phyloP scores from a whole-genome alignment of 2,797 vertebrate genomes.

The Trematomus bernacchii region DNA sequence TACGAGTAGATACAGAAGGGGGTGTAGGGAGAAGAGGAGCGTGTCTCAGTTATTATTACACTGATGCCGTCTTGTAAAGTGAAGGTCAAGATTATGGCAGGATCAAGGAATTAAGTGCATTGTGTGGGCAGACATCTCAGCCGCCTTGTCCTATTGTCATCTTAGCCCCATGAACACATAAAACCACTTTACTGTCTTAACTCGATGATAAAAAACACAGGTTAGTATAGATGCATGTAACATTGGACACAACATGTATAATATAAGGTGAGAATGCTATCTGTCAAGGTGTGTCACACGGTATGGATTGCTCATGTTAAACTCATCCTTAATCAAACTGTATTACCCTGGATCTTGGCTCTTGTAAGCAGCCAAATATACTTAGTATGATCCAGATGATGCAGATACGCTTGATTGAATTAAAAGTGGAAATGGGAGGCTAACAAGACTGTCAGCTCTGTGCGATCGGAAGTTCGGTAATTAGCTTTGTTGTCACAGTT shows the following conservation, averaged over 20 bases:
- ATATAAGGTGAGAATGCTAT: background rate
- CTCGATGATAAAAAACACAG: conserved; percentile 4
- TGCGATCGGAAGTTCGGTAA: conserved; percentile 70
- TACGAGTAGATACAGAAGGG: conserved; percentile 30
- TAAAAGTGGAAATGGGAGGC: conserved; percentile 75
- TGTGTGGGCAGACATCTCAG: conserved; percentile 11
- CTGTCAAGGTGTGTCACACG: conserved; percentile 34
- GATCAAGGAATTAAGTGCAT: conserved; percentile 41
- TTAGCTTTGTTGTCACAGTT: conserved; percentile 77
- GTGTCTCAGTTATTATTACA: conserved; percentile 44
- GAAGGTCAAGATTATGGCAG: conserved; percentile 48
- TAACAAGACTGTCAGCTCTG: conserved; percentile 75
- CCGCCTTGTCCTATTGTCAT: conserved; percentile 14
- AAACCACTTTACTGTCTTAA: background rate
- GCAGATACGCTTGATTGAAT: conserved; percentile 71
- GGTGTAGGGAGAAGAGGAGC: conserved; percentile 15
- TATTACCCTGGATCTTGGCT: conserved; percentile 38
- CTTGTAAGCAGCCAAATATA: conserved; percentile 61
- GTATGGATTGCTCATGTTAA: conserved; percentile 40
- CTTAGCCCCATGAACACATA: conserved; percentile 24
- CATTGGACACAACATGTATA: background rate
- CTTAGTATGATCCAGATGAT: conserved; percentile 70
- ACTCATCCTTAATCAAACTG: conserved; percentile 47
- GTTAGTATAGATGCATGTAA: background rate
- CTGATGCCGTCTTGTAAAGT: conserved; percentile 32